These are phyloP conservation scores for Conus betulinus DNA, from an alignment of 1,140 invertebrate species.

Conservation along the genomic window DNA sequence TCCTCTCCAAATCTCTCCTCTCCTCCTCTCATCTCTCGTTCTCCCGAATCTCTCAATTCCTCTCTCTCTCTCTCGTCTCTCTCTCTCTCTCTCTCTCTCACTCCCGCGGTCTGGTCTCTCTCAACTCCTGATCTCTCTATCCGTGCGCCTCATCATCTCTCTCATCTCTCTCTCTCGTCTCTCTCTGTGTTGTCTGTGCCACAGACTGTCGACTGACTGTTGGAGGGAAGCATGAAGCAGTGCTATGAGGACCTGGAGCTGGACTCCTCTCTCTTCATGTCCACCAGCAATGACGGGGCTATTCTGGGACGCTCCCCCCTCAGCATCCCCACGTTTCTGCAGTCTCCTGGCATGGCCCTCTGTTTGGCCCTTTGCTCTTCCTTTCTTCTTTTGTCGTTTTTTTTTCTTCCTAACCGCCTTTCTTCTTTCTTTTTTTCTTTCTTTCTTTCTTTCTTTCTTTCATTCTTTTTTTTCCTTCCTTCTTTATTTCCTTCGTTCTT, in stretches of 20 bases:
- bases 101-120: too few relatives aligned
- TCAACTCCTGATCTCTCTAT: neutral
- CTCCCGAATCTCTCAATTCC: neutral
- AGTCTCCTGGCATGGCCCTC: neutral
- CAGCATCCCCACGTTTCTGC: neutral
- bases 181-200: constrained; percentile 4
- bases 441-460: neutral
- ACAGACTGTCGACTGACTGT: constrained; percentile 19
- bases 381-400: too few relatives aligned
- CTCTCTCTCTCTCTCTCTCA: constrained; percentile 17
- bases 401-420: neutral
- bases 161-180: neutral
- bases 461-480: too few relatives aligned
- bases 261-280: constrained; percentile 17
- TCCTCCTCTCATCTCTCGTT: too few relatives aligned
- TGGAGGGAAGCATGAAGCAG: constrained; percentile 9
- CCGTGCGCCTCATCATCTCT: neutral
- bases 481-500: too few relatives aligned
- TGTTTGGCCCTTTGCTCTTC: too few relatives aligned
- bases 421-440: neutral
- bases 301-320: neutral
- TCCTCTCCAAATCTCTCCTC: too few relatives aligned
- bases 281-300: constrained; percentile 20
- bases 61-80: neutral
- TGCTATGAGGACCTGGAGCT: constrained; percentile 5